Conservation (phyloP, 2,113 vertebrate genomes). For the Rhizomys pruinosus region DNA sequence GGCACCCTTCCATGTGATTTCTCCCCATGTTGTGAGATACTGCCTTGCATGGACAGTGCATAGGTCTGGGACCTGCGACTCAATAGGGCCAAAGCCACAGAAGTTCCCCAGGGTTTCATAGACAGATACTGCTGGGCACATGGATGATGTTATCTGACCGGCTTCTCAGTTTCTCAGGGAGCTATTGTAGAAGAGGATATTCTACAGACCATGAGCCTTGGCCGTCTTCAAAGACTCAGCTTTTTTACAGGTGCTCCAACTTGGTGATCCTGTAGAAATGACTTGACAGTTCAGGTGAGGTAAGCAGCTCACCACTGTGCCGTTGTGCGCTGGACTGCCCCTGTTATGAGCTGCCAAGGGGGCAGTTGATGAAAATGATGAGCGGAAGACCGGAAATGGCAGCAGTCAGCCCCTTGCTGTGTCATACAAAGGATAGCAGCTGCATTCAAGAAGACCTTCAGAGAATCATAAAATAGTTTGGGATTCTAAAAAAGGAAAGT, state of each 20-base stretch:
- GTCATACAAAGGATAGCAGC: neutral
- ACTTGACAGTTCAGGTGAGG: neutral
- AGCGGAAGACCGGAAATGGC: neutral
- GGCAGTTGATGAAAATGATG: neutral
- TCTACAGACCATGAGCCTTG: neutral
- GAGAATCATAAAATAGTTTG: neutral
- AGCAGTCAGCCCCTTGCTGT: neutral
- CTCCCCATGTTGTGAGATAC: accelerated
- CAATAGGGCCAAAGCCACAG: too few relatives aligned
- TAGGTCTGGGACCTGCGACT: neutral
- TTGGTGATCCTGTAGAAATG: neutral
- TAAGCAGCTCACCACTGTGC: neutral
- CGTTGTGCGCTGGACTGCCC: accelerated
- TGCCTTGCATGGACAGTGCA: too few relatives aligned
- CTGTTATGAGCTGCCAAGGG: neutral
- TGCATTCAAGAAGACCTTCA: neutral
- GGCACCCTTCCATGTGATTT: accelerated
- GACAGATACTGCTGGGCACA: accelerated
- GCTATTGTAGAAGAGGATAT: neutral
- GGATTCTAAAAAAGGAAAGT: neutral
- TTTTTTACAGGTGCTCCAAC: neutral
- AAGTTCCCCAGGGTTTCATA: neutral
- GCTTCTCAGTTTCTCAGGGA: neutral
- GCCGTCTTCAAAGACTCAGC: neutral
- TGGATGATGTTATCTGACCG: neutral